phyloP scores from a whole-genome alignment of 2,888 invertebrate species.

The Macrostomum cliftonense region DNA sequence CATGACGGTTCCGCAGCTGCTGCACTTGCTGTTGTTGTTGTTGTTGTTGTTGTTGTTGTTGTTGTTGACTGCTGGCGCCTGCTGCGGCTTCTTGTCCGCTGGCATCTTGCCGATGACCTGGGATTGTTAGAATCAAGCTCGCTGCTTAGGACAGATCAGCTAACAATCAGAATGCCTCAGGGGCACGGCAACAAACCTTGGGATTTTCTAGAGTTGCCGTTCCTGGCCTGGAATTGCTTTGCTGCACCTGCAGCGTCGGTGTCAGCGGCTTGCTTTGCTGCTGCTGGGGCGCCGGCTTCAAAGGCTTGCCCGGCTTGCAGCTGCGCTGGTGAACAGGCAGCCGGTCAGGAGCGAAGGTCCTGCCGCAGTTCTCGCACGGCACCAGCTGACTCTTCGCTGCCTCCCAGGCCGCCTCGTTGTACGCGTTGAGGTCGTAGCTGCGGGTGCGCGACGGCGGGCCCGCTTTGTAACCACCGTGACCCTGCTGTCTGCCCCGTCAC shows the following conservation, averaged over 20 bases:
- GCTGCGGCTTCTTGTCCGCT: too few relatives aligned
- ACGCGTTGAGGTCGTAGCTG: slow-evolving; percentile 18
- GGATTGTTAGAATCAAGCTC: too few relatives aligned
- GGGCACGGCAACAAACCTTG: slow-evolving; percentile 14
- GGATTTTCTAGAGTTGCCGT: slow-evolving; percentile 22
- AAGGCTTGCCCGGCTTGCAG: slow-evolving; percentile 32
- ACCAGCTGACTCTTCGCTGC: slow-evolving; percentile 44
- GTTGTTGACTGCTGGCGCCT: too few relatives aligned
- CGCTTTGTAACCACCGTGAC: neutral
- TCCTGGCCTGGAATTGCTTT: slow-evolving; percentile 15
- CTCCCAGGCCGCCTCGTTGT: slow-evolving; percentile 44
- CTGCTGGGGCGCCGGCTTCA: slow-evolving; percentile 1
- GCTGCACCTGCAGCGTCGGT: neutral
- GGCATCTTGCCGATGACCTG: too few relatives aligned
- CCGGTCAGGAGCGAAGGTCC: slow-evolving; percentile 50
- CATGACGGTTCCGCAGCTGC: too few relatives aligned
- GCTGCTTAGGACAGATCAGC: too few relatives aligned
- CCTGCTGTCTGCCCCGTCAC: too few relatives aligned
- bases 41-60: too few relatives aligned
- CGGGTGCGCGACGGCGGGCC: too few relatives aligned
- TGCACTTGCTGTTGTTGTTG: too few relatives aligned
- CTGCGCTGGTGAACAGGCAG: slow-evolving; percentile 46
- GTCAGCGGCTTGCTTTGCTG: neutral
- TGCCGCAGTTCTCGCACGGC: slow-evolving; percentile 48
- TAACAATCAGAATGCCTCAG: neutral